These are phyloP conservation scores for Eurytemora carolleeae DNA, from an alignment of 1,140 invertebrate species.

Conservation along the genomic window DNA sequence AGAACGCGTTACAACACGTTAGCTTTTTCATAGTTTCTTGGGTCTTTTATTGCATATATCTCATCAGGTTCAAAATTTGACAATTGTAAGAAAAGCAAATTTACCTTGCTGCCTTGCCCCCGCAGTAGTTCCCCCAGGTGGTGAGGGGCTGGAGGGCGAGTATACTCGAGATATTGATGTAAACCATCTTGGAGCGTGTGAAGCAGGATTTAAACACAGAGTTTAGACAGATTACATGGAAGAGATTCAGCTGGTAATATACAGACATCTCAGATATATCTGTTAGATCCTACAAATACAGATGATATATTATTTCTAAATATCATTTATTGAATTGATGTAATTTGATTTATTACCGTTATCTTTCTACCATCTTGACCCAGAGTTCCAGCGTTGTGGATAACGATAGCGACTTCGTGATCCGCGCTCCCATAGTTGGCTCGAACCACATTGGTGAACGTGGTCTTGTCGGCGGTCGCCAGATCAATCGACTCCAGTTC, in stretches of 20 bases:
- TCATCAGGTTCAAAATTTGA: too few relatives aligned
- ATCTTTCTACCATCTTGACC: not conserved
- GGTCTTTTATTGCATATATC: too few relatives aligned
- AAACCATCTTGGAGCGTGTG: not conserved
- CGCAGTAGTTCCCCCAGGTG: not conserved
- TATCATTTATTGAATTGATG: too few relatives aligned
- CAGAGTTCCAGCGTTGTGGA: not conserved
- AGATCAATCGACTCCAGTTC: not conserved
- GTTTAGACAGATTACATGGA: not conserved
- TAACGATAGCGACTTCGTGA: not conserved
- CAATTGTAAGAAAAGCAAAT: too few relatives aligned
- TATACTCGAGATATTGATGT: not conserved
- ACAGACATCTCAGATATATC: not conserved
- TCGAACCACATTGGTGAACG: not conserved
- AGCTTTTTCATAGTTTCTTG: too few relatives aligned
- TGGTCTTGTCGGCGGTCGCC: not conserved
- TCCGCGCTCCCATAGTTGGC: not conserved
- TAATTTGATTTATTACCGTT: not conserved
- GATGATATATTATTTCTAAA: too few relatives aligned
- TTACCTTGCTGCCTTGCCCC: not conserved
- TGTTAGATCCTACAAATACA: not conserved
- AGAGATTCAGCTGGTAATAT: not conserved
- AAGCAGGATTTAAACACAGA: not conserved
- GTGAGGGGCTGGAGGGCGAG: not conserved
- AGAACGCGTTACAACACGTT: too few relatives aligned